Percentiles rank a stretch among this genome's conserved stretches.
These are phyloP conservation scores for Leptopilina syphax DNA, from an alignment of 2,888 invertebrate species.

Conservation along the genomic window DNA sequence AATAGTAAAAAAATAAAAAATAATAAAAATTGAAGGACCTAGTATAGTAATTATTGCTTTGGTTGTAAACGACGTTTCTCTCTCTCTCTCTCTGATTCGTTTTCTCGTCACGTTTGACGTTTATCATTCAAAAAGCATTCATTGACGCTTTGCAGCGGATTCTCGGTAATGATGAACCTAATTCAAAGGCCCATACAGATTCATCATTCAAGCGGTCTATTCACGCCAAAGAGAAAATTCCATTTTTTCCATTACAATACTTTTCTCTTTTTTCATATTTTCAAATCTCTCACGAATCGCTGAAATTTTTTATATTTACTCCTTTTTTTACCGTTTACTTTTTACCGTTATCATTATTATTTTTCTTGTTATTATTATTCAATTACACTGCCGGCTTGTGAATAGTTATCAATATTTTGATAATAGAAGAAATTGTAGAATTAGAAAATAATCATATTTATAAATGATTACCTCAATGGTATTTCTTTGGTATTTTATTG, in stretches of 20 bases:
- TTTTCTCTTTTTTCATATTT: neutral
- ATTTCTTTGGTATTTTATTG: no score
- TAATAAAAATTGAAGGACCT: neutral
- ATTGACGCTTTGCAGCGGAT: slow-evolving; percentile 26
- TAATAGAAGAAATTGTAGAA: no score
- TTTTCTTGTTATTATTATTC: no score
- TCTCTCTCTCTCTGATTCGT: neutral
- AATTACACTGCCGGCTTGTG: no score
- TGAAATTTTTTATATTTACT: no score
- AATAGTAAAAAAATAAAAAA: neutral
- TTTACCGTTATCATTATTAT: no score
- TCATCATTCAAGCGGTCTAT: neutral
- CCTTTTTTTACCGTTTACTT: no score
- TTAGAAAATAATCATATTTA: no score
- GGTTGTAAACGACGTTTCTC: neutral
- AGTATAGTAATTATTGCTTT: neutral
- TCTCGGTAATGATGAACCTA: slow-evolving; percentile 27
- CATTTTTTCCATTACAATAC: neutral
- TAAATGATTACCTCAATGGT: no score
- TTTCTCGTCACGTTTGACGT: slow-evolving; percentile 27
- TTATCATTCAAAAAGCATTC: slow-evolving; percentile 27
- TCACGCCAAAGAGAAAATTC: neutral
- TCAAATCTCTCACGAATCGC: no score
- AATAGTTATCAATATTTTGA: no score
- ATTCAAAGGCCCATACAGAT: slow-evolving; percentile 23